phyloP scores from a whole-genome alignment of 2,113 vertebrate genomes.

The Geothlypis trichas region DNA sequence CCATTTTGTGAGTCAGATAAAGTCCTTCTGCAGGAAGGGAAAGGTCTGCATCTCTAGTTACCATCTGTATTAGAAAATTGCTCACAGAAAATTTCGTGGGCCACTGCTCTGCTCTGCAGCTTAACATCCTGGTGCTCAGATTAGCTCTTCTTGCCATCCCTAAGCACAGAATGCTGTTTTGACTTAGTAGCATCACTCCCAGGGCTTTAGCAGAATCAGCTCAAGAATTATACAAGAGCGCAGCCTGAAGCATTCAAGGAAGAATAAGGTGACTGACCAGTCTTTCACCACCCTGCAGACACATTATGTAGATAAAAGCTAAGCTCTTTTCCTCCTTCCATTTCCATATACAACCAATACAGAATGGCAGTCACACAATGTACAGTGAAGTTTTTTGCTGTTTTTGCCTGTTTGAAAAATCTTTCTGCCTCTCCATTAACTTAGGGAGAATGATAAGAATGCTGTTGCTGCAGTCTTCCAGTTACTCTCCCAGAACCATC shows the following conservation, averaged over 20 bases:
- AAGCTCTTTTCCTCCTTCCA: neutral
- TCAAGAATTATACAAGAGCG: neutral
- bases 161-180: neutral
- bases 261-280: neutral
- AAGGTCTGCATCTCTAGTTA: neutral
- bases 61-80: neutral
- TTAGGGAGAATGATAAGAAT: neutral
- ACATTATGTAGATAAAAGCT: neutral
- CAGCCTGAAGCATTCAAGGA: neutral
- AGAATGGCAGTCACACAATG: fast-evolving
- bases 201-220: neutral
- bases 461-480: neutral
- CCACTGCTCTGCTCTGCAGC: neutral
- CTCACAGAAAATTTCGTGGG: neutral
- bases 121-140: neutral
- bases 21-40: neutral
- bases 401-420: neutral
- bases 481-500: neutral
- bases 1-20: neutral
- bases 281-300: neutral
- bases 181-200: neutral
- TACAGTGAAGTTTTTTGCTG: neutral
- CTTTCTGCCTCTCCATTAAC: neutral
- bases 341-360: neutral
- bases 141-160: neutral